Evolutionary conservation across 2,888 invertebrate genomes (phyloP).

Genomic region (Megalurothrips usitatus): DNA sequence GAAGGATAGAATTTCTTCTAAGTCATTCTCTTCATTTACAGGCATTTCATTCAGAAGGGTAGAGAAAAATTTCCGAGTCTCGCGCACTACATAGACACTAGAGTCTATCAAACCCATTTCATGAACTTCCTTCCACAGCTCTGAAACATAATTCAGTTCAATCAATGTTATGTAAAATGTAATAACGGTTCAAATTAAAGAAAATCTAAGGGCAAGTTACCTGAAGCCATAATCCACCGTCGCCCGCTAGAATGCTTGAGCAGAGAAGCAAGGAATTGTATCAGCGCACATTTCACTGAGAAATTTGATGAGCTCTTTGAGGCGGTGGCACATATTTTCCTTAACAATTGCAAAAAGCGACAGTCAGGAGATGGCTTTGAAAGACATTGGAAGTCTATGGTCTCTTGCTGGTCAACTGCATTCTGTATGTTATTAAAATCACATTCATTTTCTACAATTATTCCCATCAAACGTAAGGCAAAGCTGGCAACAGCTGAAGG

Average conservation of each 20-base stretch:
- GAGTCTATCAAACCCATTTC: background rate
- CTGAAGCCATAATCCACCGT: background rate
- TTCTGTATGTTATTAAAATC: background rate
- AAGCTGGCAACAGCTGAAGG: background rate
- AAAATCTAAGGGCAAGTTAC: background rate
- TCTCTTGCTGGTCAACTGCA: background rate
- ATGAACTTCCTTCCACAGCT: constrained; percentile 3
- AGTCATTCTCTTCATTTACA: background rate
- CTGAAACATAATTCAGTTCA: background rate
- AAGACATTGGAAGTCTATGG: background rate
- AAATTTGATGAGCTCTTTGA: background rate
- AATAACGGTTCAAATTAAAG: background rate
- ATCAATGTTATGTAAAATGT: background rate
- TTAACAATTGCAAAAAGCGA: background rate
- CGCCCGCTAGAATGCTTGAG: background rate
- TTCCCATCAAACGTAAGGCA: background rate
- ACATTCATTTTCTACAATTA: background rate
- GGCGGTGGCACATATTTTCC: background rate
- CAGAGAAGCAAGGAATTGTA: background rate
- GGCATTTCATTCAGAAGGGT: background rate
- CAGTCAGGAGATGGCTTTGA: background rate
- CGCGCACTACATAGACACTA: background rate
- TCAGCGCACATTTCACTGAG: background rate
- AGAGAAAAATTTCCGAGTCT: background rate
- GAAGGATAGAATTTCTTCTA: background rate